phyloP scores from a whole-genome alignment of 2,113 vertebrate genomes.

The Rhodinocichla rosea region DNA sequence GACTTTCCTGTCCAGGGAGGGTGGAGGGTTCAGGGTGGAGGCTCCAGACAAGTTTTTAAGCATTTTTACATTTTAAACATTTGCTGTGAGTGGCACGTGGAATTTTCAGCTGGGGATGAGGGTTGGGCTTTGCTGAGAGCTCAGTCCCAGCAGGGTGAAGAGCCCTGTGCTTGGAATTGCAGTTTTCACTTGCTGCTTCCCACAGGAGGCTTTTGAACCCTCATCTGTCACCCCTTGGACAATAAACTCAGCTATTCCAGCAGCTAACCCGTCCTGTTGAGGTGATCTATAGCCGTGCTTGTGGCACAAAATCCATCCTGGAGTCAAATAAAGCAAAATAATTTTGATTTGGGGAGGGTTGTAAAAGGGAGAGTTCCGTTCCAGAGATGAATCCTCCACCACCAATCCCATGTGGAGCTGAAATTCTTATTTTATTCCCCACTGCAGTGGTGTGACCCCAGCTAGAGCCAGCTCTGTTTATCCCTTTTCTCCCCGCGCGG shows the following conservation, averaged over 20 bases:
- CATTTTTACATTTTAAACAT: neutral
- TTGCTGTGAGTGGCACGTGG: neutral
- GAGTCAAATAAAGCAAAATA: neutral
- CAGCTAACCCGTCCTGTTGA: neutral
- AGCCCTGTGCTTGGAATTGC: neutral
- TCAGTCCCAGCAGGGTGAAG: neutral
- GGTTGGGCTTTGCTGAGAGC: neutral
- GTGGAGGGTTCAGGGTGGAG: neutral
- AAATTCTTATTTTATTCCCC: neutral
- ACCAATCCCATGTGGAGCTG: neutral
- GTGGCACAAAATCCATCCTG: neutral
- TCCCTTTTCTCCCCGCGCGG: neutral
- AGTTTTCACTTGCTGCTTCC: neutral
- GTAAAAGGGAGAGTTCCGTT: neutral
- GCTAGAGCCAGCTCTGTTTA: neutral
- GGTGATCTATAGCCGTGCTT: neutral
- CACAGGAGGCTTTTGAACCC: neutral
- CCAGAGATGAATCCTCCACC: neutral
- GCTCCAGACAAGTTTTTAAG: neutral
- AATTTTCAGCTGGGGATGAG: neutral
- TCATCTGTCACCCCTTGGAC: neutral
- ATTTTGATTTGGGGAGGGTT: neutral
- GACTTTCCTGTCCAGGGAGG: neutral
- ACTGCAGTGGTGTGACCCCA: neutral
- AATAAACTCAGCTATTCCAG: neutral